phyloP scores from a whole-genome alignment of 2,797 vertebrate genomes.

The Petrocephalus sullivani region DNA sequence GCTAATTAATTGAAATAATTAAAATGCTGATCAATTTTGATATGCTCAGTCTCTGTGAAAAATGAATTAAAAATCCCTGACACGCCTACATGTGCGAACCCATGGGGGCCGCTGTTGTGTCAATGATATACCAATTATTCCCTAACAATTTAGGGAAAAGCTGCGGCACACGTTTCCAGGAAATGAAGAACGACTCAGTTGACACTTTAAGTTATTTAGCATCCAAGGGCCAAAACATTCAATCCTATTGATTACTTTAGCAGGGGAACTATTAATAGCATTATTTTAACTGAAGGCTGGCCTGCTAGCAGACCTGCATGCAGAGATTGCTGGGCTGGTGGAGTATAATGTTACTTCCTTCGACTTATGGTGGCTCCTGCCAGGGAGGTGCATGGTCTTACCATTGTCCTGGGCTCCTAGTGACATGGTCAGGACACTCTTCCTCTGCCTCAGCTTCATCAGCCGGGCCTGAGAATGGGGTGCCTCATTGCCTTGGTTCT shows the following conservation, averaged over 20 bases:
- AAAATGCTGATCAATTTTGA: constrained; percentile 1
- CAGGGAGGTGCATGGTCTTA: constrained; percentile 39
- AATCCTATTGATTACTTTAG: not conserved
- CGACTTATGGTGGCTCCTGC: not conserved
- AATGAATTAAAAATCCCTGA: not conserved
- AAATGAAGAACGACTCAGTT: too few species aligned
- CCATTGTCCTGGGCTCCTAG: constrained; percentile 55
- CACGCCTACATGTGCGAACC: not conserved
- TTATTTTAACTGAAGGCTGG: not conserved
- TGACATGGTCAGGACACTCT: constrained; percentile 52
- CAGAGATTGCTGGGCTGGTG: not conserved
- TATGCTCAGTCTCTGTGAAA: not conserved
- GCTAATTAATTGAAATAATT: constrained; percentile 10
- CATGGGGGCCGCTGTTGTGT: not conserved
- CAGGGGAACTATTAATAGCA: not conserved
- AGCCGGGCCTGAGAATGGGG: constrained; percentile 63
- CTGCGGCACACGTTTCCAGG: not conserved
- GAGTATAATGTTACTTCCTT: not conserved
- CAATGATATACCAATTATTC: not conserved
- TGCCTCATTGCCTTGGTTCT: constrained; percentile 58
- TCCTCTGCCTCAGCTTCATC: constrained; percentile 59
- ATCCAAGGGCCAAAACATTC: too few species aligned
- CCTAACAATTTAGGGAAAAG: not conserved
- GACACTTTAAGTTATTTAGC: not conserved
- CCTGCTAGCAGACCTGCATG: not conserved